Conservation (phyloP, 2,888 invertebrate genomes). For the Rhingia campestris region DNA sequence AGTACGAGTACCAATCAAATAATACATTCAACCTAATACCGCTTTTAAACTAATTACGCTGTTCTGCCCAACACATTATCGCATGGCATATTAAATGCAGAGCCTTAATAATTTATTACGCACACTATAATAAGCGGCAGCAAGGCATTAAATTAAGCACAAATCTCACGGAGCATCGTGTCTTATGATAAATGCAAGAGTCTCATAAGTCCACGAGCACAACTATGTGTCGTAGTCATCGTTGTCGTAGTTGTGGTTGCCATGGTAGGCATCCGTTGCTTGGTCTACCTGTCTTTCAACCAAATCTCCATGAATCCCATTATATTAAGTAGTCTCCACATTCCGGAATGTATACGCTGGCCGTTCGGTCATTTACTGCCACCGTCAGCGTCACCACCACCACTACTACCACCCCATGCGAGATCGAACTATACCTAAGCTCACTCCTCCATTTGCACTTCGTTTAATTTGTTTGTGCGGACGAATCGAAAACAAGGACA, state of each 20-base stretch:
- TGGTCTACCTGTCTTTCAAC: slow-evolving; percentile 72
- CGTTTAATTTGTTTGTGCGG: slow-evolving; percentile 69
- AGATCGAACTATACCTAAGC: slow-evolving; percentile 46
- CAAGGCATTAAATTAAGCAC: slow-evolving; percentile 72
- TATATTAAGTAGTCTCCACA: slow-evolving; percentile 73
- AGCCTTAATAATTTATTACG: slow-evolving; percentile 73
- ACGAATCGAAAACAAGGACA: slow-evolving; percentile 70
- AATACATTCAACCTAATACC: slow-evolving; percentile 55
- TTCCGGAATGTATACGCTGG: slow-evolving; percentile 46
- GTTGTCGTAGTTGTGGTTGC: slow-evolving; percentile 41
- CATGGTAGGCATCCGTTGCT: slow-evolving; percentile 37
- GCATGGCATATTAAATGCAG: slow-evolving; percentile 70
- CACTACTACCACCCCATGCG: slow-evolving; percentile 48
- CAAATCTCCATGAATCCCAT: slow-evolving; percentile 74
- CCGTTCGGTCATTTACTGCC: slow-evolving; percentile 45
- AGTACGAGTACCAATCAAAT: slow-evolving; percentile 34
- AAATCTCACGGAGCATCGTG: slow-evolving; percentile 68
- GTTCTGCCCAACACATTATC: slow-evolving; percentile 71
- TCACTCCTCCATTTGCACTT: slow-evolving; percentile 65
- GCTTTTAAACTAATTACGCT: slow-evolving; percentile 69
- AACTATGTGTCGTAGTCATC: slow-evolving; percentile 32
- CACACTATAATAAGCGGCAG: slow-evolving; percentile 72
- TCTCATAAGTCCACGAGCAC: slow-evolving; percentile 65
- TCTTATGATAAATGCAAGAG: slow-evolving; percentile 74
- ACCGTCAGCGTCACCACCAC: slow-evolving; percentile 39